Conservation (phyloP, 2,797 vertebrate species). For the Onychomys arenicola region DNA sequence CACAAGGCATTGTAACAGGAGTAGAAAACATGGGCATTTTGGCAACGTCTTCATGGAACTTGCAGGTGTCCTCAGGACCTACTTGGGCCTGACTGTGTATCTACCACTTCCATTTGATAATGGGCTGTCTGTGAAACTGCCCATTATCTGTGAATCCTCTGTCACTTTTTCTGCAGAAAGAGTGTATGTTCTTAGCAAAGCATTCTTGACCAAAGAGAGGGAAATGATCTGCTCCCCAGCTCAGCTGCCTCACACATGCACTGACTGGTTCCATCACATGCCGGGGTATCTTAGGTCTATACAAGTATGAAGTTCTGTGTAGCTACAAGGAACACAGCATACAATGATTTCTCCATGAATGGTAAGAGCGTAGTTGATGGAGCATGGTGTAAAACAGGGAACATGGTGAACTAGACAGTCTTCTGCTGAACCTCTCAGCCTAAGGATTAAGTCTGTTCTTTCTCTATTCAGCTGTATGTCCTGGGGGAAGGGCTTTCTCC, state of each 20-base stretch:
- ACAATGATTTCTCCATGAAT: not conserved
- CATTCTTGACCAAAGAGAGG: not conserved
- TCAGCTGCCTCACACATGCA: not conserved
- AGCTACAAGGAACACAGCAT: not conserved
- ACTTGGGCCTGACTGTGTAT: not conserved
- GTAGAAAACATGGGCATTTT: not conserved
- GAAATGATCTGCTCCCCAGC: not conserved
- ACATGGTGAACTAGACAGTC: accelerated
- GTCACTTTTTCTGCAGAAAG: not conserved
- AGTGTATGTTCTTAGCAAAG: not conserved
- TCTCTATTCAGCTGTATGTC: not conserved
- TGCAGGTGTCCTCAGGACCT: not conserved
- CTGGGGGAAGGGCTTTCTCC: not conserved
- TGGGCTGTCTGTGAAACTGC: not conserved
- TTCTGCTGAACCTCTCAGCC: not conserved
- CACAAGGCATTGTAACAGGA: not conserved
- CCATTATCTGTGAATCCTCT: not conserved
- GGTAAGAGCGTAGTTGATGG: not conserved
- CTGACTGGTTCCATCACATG: not conserved
- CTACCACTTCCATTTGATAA: too few relatives aligned
- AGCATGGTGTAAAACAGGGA: not conserved
- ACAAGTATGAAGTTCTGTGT: not conserved
- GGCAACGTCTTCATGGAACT: not conserved
- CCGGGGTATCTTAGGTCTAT: not conserved
- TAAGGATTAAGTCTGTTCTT: not conserved